Conservation (phyloP, 2,888 invertebrate species). For the Lordiphosa andalusiaca region DNA sequence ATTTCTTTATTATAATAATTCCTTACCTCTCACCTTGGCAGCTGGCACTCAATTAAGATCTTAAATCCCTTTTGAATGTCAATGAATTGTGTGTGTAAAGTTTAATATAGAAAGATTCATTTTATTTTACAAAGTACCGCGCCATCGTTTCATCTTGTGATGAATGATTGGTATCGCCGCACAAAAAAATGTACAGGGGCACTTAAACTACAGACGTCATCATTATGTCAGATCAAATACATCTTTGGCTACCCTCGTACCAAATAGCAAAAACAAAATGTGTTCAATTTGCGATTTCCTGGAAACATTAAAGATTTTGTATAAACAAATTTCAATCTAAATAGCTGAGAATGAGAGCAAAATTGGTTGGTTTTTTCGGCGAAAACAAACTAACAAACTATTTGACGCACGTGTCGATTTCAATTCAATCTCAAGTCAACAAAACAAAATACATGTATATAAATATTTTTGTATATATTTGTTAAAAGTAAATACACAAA, state of each 20-base stretch:
- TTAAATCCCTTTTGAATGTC: no score
- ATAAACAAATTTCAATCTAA: conserved; percentile 58
- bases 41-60: no score
- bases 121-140: no score
- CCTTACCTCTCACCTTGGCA: no score
- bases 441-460: conserved; percentile 5
- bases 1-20: no score
- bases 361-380: conserved; percentile 4
- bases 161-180: neutral
- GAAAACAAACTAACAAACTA: conserved; percentile 6
- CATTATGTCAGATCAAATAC: no score
- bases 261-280: neutral
- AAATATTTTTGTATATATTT: conserved; percentile 1
- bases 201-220: no score
- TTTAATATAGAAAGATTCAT: no score
- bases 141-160: no score
- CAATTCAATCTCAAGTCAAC: conserved; percentile 25
- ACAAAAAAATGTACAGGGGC: neutral
- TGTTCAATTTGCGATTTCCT: conserved; percentile 50
- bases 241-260: no score
- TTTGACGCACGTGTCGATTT: conserved; percentile 41
- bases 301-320: conserved; percentile 52
- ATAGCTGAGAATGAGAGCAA: conserved; percentile 18
- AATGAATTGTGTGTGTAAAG: no score
- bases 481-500: conserved; percentile 7